A percentile compares a stretch with the other conserved stretches of the same genome.
phyloP scores from a whole-genome alignment of 1,140 invertebrate species.

The Heliconius hermathena region DNA sequence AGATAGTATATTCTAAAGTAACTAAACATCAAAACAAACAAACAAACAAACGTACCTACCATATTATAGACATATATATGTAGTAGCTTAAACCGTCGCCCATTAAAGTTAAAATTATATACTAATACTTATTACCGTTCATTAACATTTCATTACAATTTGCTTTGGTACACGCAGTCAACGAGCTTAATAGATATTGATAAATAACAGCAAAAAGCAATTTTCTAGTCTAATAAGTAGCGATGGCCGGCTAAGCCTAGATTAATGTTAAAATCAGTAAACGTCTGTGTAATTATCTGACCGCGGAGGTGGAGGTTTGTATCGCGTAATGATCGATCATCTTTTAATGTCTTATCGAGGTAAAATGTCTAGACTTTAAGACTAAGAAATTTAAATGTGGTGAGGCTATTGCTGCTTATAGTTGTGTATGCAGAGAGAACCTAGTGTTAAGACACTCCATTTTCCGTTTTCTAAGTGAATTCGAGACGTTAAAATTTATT shows the following conservation, averaged over 20 bases:
- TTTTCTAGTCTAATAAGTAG: slow-evolving; percentile 36
- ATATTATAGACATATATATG: not conserved
- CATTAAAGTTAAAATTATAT: slow-evolving; percentile 1
- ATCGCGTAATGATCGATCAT: not conserved
- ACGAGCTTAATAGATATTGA: slow-evolving; percentile 20
- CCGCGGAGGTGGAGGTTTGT: not conserved
- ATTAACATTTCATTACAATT: slow-evolving; percentile 20
- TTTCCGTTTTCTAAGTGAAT: too few relatives aligned
- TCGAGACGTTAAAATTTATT: too few relatives aligned
- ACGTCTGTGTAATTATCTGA: slow-evolving; percentile 14
- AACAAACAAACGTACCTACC: not conserved
- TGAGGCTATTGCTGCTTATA: too few relatives aligned
- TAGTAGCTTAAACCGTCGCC: not conserved
- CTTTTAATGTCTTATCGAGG: not conserved
- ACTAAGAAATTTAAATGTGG: too few relatives aligned
- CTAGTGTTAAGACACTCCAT: too few relatives aligned
- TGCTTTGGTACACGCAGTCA: slow-evolving; percentile 13
- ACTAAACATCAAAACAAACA: not conserved
- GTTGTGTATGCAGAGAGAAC: too few relatives aligned
- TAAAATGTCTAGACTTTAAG: not conserved
- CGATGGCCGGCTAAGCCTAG: slow-evolving; percentile 23
- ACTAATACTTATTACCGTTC: not conserved
- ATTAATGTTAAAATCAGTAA: slow-evolving; percentile 29
- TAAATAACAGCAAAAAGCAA: slow-evolving; percentile 31
- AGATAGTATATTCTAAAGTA: not conserved